Conservation (phyloP, 2,888 invertebrate species). For the Mythimna lalbum region DNA sequence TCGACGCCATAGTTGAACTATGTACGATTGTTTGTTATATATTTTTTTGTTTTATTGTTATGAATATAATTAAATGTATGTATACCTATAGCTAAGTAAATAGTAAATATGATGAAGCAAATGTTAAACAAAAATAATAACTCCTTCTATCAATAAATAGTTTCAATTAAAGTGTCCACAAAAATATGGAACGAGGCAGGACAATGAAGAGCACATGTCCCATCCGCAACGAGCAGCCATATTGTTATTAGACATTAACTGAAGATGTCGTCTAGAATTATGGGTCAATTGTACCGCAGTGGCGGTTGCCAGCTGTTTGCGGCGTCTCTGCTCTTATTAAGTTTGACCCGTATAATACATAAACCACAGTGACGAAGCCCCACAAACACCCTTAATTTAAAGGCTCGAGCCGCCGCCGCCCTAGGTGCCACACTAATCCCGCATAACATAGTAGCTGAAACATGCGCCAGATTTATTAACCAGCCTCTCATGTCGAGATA, state of each 20-base stretch:
- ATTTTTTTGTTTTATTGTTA: no score
- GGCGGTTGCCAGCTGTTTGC: constrained; percentile 67
- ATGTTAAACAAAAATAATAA: no score
- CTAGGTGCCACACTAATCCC: constrained; percentile 72
- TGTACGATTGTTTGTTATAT: no score
- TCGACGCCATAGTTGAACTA: no score
- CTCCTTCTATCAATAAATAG: constrained; percentile 8
- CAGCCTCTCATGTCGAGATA: constrained; percentile 68
- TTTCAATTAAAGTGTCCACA: constrained; percentile 31
- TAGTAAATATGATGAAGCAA: no score
- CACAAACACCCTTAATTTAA: constrained; percentile 76
- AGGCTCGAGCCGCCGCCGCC: constrained; percentile 62
- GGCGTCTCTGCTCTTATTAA: constrained; percentile 73
- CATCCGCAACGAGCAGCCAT: constrained; percentile 61
- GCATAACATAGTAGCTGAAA: constrained; percentile 76
- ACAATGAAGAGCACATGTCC: constrained; percentile 61
- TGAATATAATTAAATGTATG: no score
- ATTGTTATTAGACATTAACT: constrained; percentile 69
- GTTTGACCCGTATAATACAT: constrained; percentile 75
- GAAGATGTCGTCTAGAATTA: constrained; percentile 74
- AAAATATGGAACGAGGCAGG: constrained; percentile 34
- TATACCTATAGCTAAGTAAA: no score
- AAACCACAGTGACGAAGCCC: constrained; percentile 69
- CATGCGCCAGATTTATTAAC: constrained; percentile 76
- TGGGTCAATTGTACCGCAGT: constrained; percentile 70